A percentile compares a stretch with the other conserved stretches of the same genome.
Conservation (phyloP, 2,888 invertebrate genomes). For the Aproaerema taeniolella region DNA sequence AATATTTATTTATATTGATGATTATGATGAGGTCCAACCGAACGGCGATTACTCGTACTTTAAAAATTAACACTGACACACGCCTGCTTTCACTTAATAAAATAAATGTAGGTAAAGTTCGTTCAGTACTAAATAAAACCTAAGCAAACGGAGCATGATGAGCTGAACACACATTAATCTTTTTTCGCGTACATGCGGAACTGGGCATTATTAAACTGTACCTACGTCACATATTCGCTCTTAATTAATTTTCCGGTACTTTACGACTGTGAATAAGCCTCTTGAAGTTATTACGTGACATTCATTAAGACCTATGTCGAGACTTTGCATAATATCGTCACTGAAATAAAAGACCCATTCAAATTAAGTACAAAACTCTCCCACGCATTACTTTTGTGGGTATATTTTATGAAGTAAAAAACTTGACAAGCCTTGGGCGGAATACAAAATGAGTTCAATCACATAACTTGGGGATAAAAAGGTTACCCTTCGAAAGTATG, state of each 20-base stretch:
- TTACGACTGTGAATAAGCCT: conserved; percentile 22
- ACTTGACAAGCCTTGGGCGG: conserved; percentile 34
- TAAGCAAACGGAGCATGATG: too few species aligned
- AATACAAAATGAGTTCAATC: conserved; percentile 51
- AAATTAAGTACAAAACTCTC: conserved; percentile 12
- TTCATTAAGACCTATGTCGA: conserved; percentile 24
- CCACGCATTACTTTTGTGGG: conserved; percentile 30
- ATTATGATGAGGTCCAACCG: too few species aligned
- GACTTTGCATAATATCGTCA: neutral
- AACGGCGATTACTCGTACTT: too few species aligned
- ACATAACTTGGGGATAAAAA: conserved; percentile 46
- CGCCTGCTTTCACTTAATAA: too few species aligned
- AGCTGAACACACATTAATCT: too few species aligned
- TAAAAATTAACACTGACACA: too few species aligned
- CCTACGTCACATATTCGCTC: conserved; percentile 5
- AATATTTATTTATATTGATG: too few species aligned
- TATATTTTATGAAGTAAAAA: conserved; percentile 44
- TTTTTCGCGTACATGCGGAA: too few species aligned
- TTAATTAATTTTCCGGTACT: conserved; percentile 18
- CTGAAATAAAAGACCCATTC: neutral
- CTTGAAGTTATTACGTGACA: conserved; percentile 32
- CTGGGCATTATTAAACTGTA: too few species aligned
- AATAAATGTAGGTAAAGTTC: too few species aligned
- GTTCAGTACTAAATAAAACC: too few species aligned
- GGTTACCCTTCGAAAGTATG: conserved; percentile 38